Conservation (phyloP, 2,888 invertebrate genomes). For the Ichneumon xanthorius region DNA sequence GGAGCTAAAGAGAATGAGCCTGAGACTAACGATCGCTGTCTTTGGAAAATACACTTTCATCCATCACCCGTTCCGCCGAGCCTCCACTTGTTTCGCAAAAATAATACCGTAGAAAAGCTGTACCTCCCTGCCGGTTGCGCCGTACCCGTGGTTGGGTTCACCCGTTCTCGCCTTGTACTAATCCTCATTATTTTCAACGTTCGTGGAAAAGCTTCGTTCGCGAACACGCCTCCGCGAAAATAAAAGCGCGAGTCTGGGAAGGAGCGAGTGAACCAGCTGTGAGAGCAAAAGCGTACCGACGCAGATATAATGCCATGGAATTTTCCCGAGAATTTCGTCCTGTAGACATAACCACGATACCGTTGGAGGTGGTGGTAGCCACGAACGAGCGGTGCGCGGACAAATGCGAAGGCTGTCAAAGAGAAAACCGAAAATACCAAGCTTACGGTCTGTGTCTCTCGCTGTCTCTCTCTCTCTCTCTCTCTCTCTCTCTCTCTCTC, state of each 20-base stretch:
- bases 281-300: slow-evolving; percentile 37
- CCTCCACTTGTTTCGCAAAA: slow-evolving; percentile 46
- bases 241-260: slow-evolving; percentile 28
- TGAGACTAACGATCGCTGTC: slow-evolving; percentile 61
- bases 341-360: slow-evolving; percentile 45
- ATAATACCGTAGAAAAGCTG: slow-evolving; percentile 51
- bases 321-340: slow-evolving; percentile 52
- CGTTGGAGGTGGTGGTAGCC: slow-evolving; percentile 26
- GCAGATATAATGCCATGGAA: slow-evolving; percentile 51
- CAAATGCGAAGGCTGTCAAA: slow-evolving; percentile 32
- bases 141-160: slow-evolving; percentile 28
- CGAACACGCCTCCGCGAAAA: background rate
- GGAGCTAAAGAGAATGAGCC: slow-evolving; percentile 25
- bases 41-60: slow-evolving; percentile 61
- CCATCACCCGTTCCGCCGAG: slow-evolving; percentile 47
- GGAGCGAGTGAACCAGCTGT: slow-evolving; percentile 47
- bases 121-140: background rate
- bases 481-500: too few relatives aligned
- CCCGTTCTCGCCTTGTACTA: slow-evolving; percentile 52
- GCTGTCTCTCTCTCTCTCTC: background rate
- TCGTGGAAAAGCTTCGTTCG: slow-evolving; percentile 53
- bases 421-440: slow-evolving; percentile 44
- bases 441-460: slow-evolving; percentile 1
- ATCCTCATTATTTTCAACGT: slow-evolving; percentile 66
- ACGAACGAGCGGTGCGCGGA: slow-evolving; percentile 27